These are phyloP conservation scores for Drosophila fuyamai DNA, from an alignment of 1,140 invertebrate genomes.

Conservation along the genomic window DNA sequence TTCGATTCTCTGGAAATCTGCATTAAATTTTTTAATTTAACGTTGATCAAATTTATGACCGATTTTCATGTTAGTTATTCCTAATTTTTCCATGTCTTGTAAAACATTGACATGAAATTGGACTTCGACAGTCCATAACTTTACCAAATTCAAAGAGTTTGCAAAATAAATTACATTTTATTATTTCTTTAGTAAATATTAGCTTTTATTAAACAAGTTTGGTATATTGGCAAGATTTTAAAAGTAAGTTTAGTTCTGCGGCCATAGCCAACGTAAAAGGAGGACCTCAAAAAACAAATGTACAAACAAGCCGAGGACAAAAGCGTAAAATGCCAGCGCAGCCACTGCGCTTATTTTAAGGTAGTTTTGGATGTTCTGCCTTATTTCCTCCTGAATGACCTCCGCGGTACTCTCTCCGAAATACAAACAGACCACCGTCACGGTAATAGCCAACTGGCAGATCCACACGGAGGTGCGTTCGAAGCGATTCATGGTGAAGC, in stretches of 20 bases:
- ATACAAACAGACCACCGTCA: slow-evolving; percentile 5
- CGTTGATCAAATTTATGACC: no score
- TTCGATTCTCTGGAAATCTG: no score
- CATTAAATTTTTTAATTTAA: no score
- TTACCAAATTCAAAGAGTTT: no score
- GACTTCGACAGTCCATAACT: no score
- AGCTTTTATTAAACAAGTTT: no score
- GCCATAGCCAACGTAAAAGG: slow-evolving; percentile 1
- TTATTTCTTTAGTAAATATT: no score
- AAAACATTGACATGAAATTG: no score
- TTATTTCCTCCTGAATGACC: not conserved
- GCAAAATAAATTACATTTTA: no score
- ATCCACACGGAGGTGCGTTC: slow-evolving; percentile 26
- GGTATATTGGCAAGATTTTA: no score
- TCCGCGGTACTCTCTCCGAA: not conserved
- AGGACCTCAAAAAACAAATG: slow-evolving; percentile 30
- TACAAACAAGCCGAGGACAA: not conserved
- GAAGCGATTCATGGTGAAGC: slow-evolving; percentile 20
- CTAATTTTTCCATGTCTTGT: no score
- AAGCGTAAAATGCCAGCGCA: not conserved
- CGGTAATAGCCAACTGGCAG: slow-evolving; percentile 19
- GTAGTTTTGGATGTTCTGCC: accelerated
- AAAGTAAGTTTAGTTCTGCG: not conserved
- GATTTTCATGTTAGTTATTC: no score
- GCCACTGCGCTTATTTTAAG: not conserved